These are phyloP conservation scores for Belgica antarctica DNA, from an alignment of 2,888 invertebrate genomes.

Conservation along the genomic window DNA sequence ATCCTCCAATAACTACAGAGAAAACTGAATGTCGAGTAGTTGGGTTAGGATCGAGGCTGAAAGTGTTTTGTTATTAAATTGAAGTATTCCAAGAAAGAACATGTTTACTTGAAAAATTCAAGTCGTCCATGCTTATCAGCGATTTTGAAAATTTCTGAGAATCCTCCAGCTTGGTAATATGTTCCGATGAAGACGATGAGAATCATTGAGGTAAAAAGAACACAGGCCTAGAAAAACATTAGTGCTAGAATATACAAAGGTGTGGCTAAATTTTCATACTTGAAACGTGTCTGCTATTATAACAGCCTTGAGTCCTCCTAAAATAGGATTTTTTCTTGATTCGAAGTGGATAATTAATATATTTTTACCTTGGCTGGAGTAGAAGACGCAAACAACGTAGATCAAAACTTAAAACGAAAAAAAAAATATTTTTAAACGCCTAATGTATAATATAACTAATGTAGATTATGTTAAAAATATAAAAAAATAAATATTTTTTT, in stretches of 20 bases:
- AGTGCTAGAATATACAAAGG: neutral
- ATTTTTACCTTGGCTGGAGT: slow-evolving; percentile 91
- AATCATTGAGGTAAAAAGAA: slow-evolving; percentile 52
- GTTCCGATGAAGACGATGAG: slow-evolving; percentile 59
- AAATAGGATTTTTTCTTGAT: too few species aligned
- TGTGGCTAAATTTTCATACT: too few species aligned
- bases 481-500: too few species aligned
- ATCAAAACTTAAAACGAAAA: too few species aligned
- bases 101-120: slow-evolving; percentile 75
- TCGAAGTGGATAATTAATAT: too few species aligned
- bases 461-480: too few species aligned
- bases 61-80: slow-evolving; percentile 36
- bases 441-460: slow-evolving; percentile 70
- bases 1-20: slow-evolving; percentile 84
- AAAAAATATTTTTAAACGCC: too few species aligned
- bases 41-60: slow-evolving; percentile 74
- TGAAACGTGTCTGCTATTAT: slow-evolving; percentile 89
- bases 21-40: slow-evolving; percentile 86
- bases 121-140: slow-evolving; percentile 65
- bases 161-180: slow-evolving; percentile 61
- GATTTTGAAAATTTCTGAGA: slow-evolving; percentile 64
- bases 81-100: slow-evolving; percentile 46
- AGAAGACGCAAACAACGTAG: slow-evolving; percentile 89
- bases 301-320: slow-evolving; percentile 94
- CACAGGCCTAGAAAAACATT: slow-evolving; percentile 50